Conservation (phyloP, 1,140 invertebrate species). For the Halictus rubicundus region DNA sequence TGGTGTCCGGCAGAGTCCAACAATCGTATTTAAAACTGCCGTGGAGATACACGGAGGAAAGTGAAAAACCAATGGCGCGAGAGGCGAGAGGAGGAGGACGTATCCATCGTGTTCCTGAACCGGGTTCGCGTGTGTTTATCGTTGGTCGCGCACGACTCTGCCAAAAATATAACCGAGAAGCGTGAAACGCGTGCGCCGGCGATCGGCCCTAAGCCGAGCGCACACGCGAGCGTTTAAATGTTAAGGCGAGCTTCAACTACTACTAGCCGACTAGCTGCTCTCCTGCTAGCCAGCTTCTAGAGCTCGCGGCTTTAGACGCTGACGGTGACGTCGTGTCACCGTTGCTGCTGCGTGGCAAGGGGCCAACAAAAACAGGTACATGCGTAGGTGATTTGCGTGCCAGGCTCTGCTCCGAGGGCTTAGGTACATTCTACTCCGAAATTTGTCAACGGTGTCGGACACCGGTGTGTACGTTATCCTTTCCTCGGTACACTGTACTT, state of each 20-base stretch:
- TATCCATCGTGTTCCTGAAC: neutral
- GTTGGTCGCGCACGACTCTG: slow-evolving; percentile 10
- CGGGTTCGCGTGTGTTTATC: slow-evolving; percentile 28
- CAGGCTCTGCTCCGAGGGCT: neutral
- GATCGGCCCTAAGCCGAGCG: neutral
- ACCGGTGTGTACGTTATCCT: neutral
- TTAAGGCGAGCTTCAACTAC: slow-evolving; percentile 32
- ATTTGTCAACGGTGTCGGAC: slow-evolving; percentile 9
- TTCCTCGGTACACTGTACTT: neutral
- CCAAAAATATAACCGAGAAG: slow-evolving; percentile 65
- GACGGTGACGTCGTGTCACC: slow-evolving; percentile 43
- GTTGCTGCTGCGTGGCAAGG: slow-evolving; percentile 40
- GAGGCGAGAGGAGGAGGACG: neutral
- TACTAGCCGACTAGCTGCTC: slow-evolving; percentile 24
- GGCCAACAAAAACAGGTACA: slow-evolving; percentile 50
- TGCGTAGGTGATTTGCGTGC: slow-evolving; percentile 34
- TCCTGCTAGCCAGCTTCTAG: neutral
- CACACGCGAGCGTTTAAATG: slow-evolving; percentile 46
- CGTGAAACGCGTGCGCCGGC: slow-evolving; percentile 50
- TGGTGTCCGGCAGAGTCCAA: neutral
- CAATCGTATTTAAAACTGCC: neutral
- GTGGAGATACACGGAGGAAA: neutral
- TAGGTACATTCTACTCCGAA: slow-evolving; percentile 5
- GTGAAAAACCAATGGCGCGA: neutral
- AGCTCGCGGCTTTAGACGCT: neutral